Evolutionary conservation across 2,888 invertebrate species (phyloP).

Genomic region (Lithophane socia): DNA sequence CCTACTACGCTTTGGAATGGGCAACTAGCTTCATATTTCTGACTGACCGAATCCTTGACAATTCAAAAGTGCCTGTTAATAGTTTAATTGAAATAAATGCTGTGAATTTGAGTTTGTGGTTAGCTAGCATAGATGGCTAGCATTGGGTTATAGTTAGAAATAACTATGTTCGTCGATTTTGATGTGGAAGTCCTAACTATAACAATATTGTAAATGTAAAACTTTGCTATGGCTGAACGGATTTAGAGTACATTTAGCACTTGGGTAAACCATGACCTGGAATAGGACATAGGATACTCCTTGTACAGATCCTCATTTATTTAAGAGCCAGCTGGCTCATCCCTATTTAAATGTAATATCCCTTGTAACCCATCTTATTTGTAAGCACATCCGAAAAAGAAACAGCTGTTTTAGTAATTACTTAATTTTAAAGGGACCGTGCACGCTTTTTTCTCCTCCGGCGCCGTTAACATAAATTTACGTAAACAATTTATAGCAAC

Average conservation of each 20-base stretch:
- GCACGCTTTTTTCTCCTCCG: neutral
- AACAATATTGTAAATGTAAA: no score
- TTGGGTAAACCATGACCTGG: no score
- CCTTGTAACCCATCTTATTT: neutral
- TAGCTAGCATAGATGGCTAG: neutral
- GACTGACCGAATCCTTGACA: no score
- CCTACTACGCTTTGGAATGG: no score
- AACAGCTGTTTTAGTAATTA: conserved; percentile 15
- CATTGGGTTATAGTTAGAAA: neutral
- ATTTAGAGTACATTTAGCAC: no score
- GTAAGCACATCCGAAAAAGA: neutral
- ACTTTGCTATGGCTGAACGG: no score
- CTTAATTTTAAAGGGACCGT: neutral
- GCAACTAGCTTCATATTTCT: no score
- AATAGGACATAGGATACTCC: no score
- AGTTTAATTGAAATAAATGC: no score
- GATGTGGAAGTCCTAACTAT: neutral
- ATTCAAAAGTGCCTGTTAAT: no score
- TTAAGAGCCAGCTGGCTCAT: neutral
- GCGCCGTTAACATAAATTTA: neutral
- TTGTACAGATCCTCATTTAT: conserved; percentile 2
- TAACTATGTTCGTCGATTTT: neutral
- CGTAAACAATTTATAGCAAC: neutral
- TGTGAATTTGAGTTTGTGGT: neutral
- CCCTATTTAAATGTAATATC: conserved; percentile 19